phyloP scores from a whole-genome alignment of 2,797 vertebrate genomes.

The Peromyscus eremicus region DNA sequence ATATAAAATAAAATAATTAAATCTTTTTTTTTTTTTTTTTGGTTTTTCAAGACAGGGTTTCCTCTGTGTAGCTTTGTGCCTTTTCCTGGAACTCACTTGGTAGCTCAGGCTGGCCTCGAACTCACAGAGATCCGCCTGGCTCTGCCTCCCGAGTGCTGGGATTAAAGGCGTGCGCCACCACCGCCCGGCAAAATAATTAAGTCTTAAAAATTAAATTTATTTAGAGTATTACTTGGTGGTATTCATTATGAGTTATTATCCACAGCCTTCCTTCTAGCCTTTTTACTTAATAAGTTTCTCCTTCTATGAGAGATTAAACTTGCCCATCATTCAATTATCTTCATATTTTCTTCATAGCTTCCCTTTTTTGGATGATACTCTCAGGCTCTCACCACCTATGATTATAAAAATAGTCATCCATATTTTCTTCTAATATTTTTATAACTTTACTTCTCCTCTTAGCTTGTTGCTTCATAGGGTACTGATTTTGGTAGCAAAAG shows the following conservation, averaged over 20 bases:
- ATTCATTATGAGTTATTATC: background rate
- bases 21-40: no score
- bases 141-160: no score
- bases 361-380: background rate
- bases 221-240: background rate
- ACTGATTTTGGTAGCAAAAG: background rate
- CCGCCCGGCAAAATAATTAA: background rate
- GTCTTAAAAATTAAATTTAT: background rate
- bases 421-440: constrained; percentile 50
- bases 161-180: no score
- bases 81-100: no score
- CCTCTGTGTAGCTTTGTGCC: no score
- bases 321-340: background rate
- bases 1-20: background rate
- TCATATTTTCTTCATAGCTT: background rate
- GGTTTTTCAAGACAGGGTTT: no score
- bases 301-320: background rate
- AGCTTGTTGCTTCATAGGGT: background rate
- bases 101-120: no score
- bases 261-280: background rate
- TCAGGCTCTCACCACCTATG: background rate
- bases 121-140: no score
- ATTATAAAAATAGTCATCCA: background rate
- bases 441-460: constrained; percentile 35
- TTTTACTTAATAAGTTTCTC: background rate